phyloP scores from a whole-genome alignment of 2,113 vertebrate species.

The Pimephales promelas region DNA sequence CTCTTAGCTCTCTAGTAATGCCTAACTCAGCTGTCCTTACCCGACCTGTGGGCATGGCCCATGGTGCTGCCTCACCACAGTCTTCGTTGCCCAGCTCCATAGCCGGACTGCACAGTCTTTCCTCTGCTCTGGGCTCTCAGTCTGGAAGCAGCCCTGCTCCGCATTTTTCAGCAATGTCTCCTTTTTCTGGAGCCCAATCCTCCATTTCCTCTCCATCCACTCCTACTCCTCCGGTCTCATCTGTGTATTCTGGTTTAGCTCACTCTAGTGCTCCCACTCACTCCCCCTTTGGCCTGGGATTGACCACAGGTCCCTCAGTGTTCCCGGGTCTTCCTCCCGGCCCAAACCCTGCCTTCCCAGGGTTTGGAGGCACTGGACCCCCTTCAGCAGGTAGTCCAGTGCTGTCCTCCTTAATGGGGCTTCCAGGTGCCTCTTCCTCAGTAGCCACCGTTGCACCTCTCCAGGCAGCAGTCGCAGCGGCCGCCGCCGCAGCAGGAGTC shows the following conservation, averaged over 20 bases:
- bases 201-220: conserved; percentile 67
- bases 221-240: conserved; percentile 64
- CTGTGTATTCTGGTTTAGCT: conserved; percentile 81
- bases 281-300: conserved; percentile 85
- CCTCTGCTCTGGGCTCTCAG: conserved; percentile 65
- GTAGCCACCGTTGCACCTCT: conserved; percentile 86
- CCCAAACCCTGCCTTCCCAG: conserved; percentile 82
- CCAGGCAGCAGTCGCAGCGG: conserved; percentile 75
- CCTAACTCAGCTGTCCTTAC: conserved; percentile 73
- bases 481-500: conserved; percentile 74
- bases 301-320: conserved; percentile 84
- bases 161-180: conserved; percentile 84
- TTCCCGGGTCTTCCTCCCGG: conserved; percentile 81
- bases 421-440: conserved; percentile 83
- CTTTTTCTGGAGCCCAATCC: conserved; percentile 78
- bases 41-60: conserved; percentile 77
- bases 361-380: conserved; percentile 86
- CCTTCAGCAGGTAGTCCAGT: conserved; percentile 84
- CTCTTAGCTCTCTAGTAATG: conserved; percentile 79
- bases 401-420: conserved; percentile 89
- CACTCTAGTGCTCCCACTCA: conserved; percentile 70
- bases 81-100: conserved; percentile 78
- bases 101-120: conserved; percentile 69
- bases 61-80: conserved; percentile 80
- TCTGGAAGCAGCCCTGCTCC: conserved; percentile 56